A percentile compares a stretch with the other conserved stretches of the same genome.
Conservation (phyloP, 2,888 invertebrate genomes). For the Agrilus biguttatus region DNA sequence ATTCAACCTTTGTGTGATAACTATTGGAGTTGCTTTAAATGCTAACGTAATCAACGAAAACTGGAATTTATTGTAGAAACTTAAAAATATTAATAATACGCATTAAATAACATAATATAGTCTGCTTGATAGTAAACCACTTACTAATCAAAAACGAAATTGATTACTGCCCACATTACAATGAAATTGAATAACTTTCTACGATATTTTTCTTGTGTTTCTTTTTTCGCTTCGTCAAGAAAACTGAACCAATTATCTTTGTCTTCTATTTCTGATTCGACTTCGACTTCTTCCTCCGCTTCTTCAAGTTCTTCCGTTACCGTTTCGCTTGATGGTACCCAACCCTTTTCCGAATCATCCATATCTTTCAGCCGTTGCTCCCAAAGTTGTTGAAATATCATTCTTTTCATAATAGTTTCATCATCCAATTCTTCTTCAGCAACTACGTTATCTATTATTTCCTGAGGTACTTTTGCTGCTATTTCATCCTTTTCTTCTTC, state of each 20-base stretch:
- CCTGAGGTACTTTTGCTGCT: not conserved
- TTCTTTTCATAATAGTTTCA: slow-evolving; percentile 9
- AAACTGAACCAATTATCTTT: slow-evolving; percentile 3
- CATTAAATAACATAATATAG: not conserved
- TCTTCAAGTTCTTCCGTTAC: slow-evolving; percentile 2
- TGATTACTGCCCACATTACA: slow-evolving; percentile 23
- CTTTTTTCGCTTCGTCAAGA: slow-evolving; percentile 7
- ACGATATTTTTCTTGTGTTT: slow-evolving; percentile 12
- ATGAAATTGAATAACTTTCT: slow-evolving; percentile 20
- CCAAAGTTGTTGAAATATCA: slow-evolving; percentile 17
- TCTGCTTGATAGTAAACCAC: slow-evolving; percentile 5
- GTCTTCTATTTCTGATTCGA: not conserved
- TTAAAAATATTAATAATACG: slow-evolving; percentile 11
- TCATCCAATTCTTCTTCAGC: slow-evolving; percentile 8
- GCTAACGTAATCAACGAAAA: slow-evolving; percentile 23
- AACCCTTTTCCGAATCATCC: slow-evolving; percentile 20
- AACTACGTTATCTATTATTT: not conserved
- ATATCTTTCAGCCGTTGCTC: slow-evolving; percentile 20
- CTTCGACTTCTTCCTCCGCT: slow-evolving; percentile 4
- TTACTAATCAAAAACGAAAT: slow-evolving; percentile 28
- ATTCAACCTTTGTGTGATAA: slow-evolving; percentile 24
- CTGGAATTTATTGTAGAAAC: slow-evolving; percentile 27
- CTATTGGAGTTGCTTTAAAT: slow-evolving; percentile 18
- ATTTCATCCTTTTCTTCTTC: slow-evolving; percentile 4
- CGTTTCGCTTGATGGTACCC: slow-evolving; percentile 13